Conservation (phyloP, 2,797 vertebrate genomes). For the Antrozous pallidus region DNA sequence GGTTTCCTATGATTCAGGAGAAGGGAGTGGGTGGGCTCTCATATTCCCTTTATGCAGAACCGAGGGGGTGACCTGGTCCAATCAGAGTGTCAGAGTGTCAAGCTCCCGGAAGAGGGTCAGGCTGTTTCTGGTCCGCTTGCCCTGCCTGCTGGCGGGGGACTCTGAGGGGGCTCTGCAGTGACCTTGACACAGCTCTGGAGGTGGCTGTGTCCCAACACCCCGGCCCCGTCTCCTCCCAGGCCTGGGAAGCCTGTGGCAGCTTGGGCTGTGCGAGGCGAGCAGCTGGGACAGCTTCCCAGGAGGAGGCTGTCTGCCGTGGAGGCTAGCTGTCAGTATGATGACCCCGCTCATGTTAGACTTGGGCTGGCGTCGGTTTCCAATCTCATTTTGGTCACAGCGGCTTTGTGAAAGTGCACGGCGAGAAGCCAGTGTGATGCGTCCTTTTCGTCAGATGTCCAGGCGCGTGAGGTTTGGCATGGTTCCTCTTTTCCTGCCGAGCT, state of each 20-base stretch:
- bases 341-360: neutral
- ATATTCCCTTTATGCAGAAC: neutral
- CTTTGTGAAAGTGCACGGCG: neutral
- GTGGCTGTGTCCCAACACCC: too few relatives aligned
- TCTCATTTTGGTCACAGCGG: slow-evolving; percentile 43
- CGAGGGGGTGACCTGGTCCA: neutral
- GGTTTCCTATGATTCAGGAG: neutral
- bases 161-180: neutral
- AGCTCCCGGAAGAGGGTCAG: fast-evolving
- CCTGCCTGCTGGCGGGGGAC: fast-evolving
- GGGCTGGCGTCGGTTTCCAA: neutral
- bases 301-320: neutral
- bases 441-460: neutral
- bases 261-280: neutral
- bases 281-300: neutral
- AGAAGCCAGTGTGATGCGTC: neutral
- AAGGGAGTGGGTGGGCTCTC: neutral
- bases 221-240: neutral
- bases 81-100: neutral
- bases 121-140: neutral
- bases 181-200: neutral
- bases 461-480: neutral
- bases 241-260: too few relatives aligned
- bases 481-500: neutral
- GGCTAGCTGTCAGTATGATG: neutral